Base-by-base conservation (phyloP, 2,113 vertebrate species). In the Ancistrus triradiatus region DNA sequence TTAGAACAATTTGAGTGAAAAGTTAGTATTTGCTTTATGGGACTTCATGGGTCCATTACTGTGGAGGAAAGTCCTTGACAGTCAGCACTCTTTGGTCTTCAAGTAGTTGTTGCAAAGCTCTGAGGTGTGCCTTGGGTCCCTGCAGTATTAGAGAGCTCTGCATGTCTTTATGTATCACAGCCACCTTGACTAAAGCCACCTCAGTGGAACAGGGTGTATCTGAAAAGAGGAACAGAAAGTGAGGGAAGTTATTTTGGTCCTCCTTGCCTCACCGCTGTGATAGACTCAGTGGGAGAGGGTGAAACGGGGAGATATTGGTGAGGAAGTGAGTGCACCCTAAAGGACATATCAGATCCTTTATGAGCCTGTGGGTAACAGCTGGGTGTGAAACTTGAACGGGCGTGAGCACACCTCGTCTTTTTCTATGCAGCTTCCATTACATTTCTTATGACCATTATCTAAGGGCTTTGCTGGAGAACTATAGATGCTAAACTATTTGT, bases 151-250 rank as follows among this genome's bases (percentile, higher is more conserved):
- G n/a, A n/a, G n/a, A n/a, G n/a, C n/a, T n/a, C n/a, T n/a, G n/a
- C n/a, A n/a, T n/a, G n/a, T n/a, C n/a, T n/a, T n/a, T n/a, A n/a
- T n/a, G n/a, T 51, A 43, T 37, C 50, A 66, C 49, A 33, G 14
- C 8, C 14, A n/a, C 47, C 13, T 28, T 11, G 6, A 14, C 11
- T 40, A n/a, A 15, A 19, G 14, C 38, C 17, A 51, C 56, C 76
- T 69, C 51, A 40, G 67, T 58, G 78, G 80, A 85, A 81, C 77
- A 72, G 76, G 63, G 74, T 79, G 83, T 83, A 82, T 80, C 75
- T 83, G 75, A 81, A 86, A 87, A 84, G 79, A 79, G 83, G 84
- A 88, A 88, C 84, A 83, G 85, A 89, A 81, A 86, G 78, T 68
- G 66, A 57, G 63, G 52, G 47, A 56, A 62, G 64, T 81, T 86